phyloP scores from a whole-genome alignment of 2,888 invertebrate species.

The Endomychus coccineus region DNA sequence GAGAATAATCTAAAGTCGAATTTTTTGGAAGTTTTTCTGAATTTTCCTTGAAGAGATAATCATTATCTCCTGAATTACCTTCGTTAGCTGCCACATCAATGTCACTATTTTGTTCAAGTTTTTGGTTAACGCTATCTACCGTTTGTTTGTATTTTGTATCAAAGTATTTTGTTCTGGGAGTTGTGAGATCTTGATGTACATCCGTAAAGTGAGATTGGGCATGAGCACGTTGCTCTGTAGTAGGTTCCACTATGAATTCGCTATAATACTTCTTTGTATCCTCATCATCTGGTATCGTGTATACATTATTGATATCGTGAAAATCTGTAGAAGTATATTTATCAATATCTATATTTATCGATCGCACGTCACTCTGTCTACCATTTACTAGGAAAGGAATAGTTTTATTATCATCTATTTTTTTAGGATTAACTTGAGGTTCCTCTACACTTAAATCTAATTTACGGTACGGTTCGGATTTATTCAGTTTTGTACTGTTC shows the following conservation, averaged over 20 bases:
- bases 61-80: conserved; percentile 21
- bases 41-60: conserved; percentile 26
- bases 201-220: too few species aligned
- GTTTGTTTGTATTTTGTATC: conserved; percentile 50
- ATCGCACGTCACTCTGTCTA: too few species aligned
- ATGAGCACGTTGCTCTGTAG: too few species aligned
- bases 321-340: conserved; percentile 49
- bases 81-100: conserved; percentile 20
- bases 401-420: background rate
- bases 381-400: too few species aligned
- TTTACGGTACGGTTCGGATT: conserved; percentile 12
- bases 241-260: too few species aligned
- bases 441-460: conserved; percentile 8
- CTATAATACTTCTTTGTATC: conserved; percentile 3
- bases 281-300: conserved; percentile 1
- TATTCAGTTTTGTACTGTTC: too few species aligned
- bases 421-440: conserved; percentile 1
- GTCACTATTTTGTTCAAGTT: conserved; percentile 36
- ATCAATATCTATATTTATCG: conserved; percentile 36
- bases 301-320: conserved; percentile 35
- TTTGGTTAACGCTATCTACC: conserved; percentile 49
- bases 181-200: conserved; percentile 46
- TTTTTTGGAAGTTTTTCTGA: conserved; percentile 25
- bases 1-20: conserved; percentile 30
- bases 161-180: conserved; percentile 49